Evolutionary conservation across 2,113 vertebrate genomes (phyloP).

Genomic region (Neopipo cinnamomea): DNA sequence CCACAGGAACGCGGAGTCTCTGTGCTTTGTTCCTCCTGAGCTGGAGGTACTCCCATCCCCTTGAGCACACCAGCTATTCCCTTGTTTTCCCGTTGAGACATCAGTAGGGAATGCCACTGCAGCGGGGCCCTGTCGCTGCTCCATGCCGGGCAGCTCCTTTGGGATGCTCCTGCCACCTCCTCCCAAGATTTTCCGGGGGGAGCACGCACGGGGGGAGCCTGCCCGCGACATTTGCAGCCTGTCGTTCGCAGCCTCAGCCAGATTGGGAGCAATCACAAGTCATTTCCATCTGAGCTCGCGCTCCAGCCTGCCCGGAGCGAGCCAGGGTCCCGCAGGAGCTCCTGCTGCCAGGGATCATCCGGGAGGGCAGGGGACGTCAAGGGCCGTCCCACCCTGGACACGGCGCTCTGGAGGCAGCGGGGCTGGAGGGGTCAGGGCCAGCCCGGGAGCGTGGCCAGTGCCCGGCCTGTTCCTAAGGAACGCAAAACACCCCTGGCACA

Average conservation of each 20-base stretch:
- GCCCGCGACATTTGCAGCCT: background rate
- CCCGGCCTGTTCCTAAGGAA: too few species aligned
- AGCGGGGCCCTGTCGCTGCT: fast-evolving
- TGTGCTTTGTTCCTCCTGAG: background rate
- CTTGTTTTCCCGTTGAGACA: fast-evolving
- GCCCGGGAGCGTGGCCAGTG: too few species aligned
- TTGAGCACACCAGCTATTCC: fast-evolving
- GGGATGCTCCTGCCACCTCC: background rate
- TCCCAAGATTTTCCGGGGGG: fast-evolving
- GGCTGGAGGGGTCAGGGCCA: background rate
- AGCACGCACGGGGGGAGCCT: fast-evolving
- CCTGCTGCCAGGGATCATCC: background rate
- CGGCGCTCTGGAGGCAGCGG: background rate
- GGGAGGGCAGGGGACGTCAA: background rate
- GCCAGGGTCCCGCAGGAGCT: background rate
- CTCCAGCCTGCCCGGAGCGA: background rate
- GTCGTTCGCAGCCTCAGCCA: background rate
- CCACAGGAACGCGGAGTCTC: background rate
- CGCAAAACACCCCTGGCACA: too few species aligned
- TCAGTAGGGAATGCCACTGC: background rate
- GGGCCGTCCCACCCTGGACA: fast-evolving
- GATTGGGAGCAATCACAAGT: background rate
- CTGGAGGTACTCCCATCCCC: fast-evolving
- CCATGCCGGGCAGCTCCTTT: fast-evolving
- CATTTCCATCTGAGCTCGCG: background rate